A percentile compares a stretch with the other conserved stretches of the same genome.
These are phyloP conservation scores for Nipponia nippon DNA, from an alignment of 2,113 vertebrate genomes.

Conservation along the genomic window DNA sequence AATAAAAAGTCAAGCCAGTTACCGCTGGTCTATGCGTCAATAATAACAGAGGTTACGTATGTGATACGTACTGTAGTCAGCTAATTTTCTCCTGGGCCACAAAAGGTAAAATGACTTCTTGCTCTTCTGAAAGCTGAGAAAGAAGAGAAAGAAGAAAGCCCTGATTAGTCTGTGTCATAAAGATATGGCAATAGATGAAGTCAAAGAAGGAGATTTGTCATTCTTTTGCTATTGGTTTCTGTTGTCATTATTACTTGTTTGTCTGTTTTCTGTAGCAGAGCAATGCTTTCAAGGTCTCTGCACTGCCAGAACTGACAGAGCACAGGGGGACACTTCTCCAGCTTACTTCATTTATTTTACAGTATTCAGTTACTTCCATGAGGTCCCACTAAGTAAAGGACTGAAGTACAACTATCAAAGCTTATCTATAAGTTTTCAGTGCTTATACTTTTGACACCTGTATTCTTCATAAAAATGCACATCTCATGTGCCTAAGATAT, in stretches of 20 bases:
- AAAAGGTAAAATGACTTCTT: background rate
- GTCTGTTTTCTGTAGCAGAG: background rate
- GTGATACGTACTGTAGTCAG: background rate
- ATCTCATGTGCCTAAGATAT: background rate
- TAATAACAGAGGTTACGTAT: background rate
- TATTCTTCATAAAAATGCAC: background rate
- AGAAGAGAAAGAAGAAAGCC: background rate
- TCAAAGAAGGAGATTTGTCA: background rate
- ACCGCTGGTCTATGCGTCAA: background rate
- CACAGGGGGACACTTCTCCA: background rate
- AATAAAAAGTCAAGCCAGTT: background rate
- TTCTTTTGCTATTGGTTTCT: background rate
- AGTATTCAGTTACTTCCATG: background rate
- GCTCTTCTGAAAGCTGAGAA: background rate
- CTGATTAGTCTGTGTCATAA: background rate
- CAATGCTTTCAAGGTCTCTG: background rate
- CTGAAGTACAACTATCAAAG: background rate
- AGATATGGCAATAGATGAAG: background rate
- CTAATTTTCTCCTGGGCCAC: background rate
- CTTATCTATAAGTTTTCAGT: background rate
- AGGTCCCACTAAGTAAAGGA: background rate
- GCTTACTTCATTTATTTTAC: background rate
- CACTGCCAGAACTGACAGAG: background rate
- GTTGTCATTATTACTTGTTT: background rate
- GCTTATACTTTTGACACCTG: background rate